A percentile compares a stretch with the other conserved stretches of the same genome.
phyloP scores from a whole-genome alignment of 2,113 vertebrate species.

The Cisticola juncidis region DNA sequence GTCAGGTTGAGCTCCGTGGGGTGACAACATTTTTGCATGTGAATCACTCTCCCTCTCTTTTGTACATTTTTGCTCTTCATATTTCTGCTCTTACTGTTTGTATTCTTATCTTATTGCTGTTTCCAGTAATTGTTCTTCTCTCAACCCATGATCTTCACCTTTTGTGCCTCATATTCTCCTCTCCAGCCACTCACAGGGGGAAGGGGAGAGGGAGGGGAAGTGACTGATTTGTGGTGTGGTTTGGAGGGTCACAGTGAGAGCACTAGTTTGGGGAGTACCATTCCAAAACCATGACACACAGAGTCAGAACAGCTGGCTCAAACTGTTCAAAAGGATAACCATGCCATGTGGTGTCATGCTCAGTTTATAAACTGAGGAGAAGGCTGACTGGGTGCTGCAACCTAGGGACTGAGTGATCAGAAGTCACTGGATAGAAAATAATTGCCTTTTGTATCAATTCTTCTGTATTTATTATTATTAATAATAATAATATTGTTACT shows the following conservation, averaged over 20 bases:
- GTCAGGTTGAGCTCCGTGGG: neutral
- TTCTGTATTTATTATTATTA: neutral
- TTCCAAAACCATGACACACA: neutral
- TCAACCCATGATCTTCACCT: fast-evolving
- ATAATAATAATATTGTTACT: neutral
- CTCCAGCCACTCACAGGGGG: neutral
- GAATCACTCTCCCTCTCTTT: neutral
- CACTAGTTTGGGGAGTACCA: neutral
- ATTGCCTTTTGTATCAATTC: too few relatives aligned
- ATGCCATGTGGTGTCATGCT: neutral
- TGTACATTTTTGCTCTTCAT: neutral
- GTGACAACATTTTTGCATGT: neutral
- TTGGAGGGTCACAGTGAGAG: neutral
- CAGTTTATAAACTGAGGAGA: neutral
- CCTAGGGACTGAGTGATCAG: neutral
- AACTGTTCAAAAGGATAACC: neutral
- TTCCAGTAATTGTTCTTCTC: neutral
- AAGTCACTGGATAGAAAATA: neutral
- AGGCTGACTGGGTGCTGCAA: neutral
- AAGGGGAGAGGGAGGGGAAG: neutral
- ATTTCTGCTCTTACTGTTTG: neutral
- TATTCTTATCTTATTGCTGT: neutral
- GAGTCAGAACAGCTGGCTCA: neutral
- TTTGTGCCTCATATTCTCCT: neutral
- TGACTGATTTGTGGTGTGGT: fast-evolving